These are phyloP conservation scores for Epinephelus fuscoguttatus DNA, from an alignment of 2,113 vertebrate genomes.

Conservation along the genomic window DNA sequence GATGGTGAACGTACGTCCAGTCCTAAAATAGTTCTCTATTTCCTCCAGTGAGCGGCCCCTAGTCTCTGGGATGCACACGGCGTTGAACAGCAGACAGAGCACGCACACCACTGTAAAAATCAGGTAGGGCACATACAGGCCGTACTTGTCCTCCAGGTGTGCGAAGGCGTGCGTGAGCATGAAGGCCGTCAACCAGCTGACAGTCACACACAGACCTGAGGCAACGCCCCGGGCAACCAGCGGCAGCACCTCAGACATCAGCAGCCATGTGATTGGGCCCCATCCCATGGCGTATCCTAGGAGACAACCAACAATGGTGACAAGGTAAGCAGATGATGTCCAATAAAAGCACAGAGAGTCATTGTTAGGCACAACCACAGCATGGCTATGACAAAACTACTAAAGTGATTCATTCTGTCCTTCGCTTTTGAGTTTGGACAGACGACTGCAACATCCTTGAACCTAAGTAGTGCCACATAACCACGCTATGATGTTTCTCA, in stretches of 20 bases:
- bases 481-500: background rate
- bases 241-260: slow-evolving; percentile 96
- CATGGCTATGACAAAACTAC: background rate
- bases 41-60: slow-evolving; percentile 92
- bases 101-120: slow-evolving; percentile 88
- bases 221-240: slow-evolving; percentile 90
- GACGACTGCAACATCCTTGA: background rate
- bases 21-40: slow-evolving; percentile 94
- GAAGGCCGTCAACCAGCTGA: slow-evolving; percentile 97
- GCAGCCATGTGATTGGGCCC: slow-evolving; percentile 97
- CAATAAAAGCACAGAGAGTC: background rate
- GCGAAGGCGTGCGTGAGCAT: slow-evolving; percentile 89
- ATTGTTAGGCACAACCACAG: background rate
- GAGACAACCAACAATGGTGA: slow-evolving; percentile 33
- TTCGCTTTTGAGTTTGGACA: background rate
- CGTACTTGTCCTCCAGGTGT: slow-evolving; percentile 85
- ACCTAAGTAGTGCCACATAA: background rate
- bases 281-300: slow-evolving; percentile 97
- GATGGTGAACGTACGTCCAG: slow-evolving; percentile 82
- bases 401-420: background rate
- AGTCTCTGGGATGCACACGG: slow-evolving; percentile 93
- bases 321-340: background rate
- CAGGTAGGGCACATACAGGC: slow-evolving; percentile 91
- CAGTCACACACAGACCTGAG: slow-evolving; percentile 91
- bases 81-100: slow-evolving; percentile 89